Percentiles rank a stretch among this genome's conserved stretches.
phyloP scores from a whole-genome alignment of 2,113 vertebrate genomes.

The Nesospiza acunhae region DNA sequence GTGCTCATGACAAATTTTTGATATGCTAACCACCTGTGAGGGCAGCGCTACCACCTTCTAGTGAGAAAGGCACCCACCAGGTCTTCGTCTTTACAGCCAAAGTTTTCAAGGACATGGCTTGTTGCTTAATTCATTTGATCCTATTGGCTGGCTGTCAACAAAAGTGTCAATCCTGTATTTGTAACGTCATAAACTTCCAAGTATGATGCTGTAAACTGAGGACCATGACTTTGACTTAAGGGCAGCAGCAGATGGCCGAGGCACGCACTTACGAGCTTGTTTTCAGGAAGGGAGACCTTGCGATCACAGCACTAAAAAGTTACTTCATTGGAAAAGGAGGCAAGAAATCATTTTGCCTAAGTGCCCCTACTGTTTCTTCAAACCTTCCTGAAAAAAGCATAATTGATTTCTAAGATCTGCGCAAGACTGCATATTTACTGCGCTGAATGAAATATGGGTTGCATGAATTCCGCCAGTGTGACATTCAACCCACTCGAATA shows the following conservation, averaged over 20 bases:
- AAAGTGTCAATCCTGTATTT: slow-evolving; percentile 53
- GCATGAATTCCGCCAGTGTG: slow-evolving; percentile 43
- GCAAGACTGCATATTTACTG: slow-evolving; percentile 29
- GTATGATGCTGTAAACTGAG: slow-evolving; percentile 67
- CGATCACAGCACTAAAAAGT: slow-evolving; percentile 1
- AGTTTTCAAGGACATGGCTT: slow-evolving; percentile 50
- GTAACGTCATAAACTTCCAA: slow-evolving; percentile 64
- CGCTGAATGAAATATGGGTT: slow-evolving; percentile 27
- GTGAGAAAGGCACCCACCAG: not conserved
- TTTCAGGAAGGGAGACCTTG: slow-evolving; percentile 30
- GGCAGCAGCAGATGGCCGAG: slow-evolving; percentile 48
- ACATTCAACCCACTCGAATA: slow-evolving; percentile 56
- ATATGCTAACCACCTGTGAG: not conserved
- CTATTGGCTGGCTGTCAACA: slow-evolving; percentile 55
- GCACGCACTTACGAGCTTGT: slow-evolving; percentile 6
- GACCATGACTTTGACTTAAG: slow-evolving; percentile 66
- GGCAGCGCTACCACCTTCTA: not conserved
- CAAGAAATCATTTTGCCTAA: slow-evolving; percentile 20
- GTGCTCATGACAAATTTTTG: not conserved
- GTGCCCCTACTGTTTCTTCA: not conserved
- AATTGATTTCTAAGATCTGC: slow-evolving; percentile 29
- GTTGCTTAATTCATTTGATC: slow-evolving; percentile 66
- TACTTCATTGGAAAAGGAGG: slow-evolving; percentile 15
- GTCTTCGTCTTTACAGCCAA: not conserved
- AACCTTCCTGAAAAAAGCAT: not conserved